These are phyloP conservation scores for Drosophila varians DNA, from an alignment of 1,140 invertebrate species.

Conservation along the genomic window DNA sequence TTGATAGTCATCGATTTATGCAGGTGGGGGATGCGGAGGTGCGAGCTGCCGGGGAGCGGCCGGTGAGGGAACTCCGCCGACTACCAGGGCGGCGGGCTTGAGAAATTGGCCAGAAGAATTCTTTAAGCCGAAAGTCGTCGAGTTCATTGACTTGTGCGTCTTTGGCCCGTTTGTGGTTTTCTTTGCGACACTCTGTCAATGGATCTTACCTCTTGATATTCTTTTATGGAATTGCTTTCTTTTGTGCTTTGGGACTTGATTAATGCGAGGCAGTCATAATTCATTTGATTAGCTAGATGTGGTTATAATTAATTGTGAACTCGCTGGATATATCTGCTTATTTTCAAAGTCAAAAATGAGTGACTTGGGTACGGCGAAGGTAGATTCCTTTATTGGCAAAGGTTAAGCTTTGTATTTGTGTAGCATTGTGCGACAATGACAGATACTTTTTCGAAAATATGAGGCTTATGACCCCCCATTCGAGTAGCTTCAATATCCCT, in stretches of 20 bases:
- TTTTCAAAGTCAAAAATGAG: slow-evolving; percentile 12
- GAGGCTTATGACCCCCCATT: background rate
- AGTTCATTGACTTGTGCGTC: slow-evolving; percentile 66
- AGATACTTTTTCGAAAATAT: no score
- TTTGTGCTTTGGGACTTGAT: slow-evolving; percentile 58
- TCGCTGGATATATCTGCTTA: background rate
- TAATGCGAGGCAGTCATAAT: slow-evolving; percentile 49
- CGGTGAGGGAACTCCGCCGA: slow-evolving; percentile 7
- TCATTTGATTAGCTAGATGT: slow-evolving; percentile 62
- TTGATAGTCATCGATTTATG: slow-evolving; percentile 79
- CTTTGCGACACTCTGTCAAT: slow-evolving; percentile 58
- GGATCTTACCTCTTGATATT: slow-evolving; percentile 12
- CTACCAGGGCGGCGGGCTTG: slow-evolving; percentile 28
- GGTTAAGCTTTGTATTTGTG: background rate
- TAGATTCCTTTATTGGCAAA: background rate
- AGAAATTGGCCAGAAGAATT: slow-evolving; percentile 78
- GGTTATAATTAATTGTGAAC: slow-evolving; percentile 22
- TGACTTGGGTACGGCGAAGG: background rate
- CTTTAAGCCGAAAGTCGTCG: slow-evolving; percentile 62
- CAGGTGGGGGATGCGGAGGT: slow-evolving; percentile 6
- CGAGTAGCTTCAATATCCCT: background rate
- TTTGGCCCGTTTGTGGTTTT: slow-evolving; percentile 26
- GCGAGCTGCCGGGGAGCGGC: background rate
- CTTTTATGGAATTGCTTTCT: slow-evolving; percentile 55
- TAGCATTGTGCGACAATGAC: no score